Conservation (phyloP, 1,140 invertebrate genomes). For the Lepidurus apus region DNA sequence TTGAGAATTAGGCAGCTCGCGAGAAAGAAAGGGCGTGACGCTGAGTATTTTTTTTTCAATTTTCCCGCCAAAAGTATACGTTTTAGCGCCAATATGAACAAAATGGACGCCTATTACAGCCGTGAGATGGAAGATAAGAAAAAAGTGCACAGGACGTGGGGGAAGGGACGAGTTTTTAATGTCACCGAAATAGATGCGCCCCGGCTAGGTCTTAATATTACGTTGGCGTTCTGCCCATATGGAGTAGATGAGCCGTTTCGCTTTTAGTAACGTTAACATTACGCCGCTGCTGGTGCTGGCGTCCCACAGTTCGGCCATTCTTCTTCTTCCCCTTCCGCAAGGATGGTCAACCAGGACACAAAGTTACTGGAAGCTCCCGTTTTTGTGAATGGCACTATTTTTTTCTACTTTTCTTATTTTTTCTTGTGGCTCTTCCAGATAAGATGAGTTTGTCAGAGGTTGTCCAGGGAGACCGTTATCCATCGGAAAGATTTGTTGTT, state of each 20-base stretch:
- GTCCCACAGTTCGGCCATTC: slow-evolving; percentile 9
- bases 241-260: not conserved
- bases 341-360: not conserved
- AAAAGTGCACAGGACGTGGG: not conserved
- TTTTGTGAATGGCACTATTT: not conserved
- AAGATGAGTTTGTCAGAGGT: slow-evolving; percentile 19
- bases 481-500: slow-evolving; percentile 11
- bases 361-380: not conserved
- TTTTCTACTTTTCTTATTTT: not conserved
- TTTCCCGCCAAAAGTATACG: not conserved
- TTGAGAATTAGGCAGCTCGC: not conserved
- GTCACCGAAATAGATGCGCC: not conserved
- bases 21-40: not conserved
- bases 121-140: not conserved
- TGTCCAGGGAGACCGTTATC: slow-evolving; percentile 4
- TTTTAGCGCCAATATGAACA: not conserved
- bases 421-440: not conserved
- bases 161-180: not conserved
- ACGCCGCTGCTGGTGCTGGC: slow-evolving; percentile 16
- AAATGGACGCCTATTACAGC: not conserved
- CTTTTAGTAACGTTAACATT: not conserved
- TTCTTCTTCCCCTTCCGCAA: slow-evolving; percentile 21
- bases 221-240: slow-evolving; percentile 4
- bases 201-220: not conserved
- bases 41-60: not conserved